A percentile compares a stretch with the other conserved stretches of the same genome.
Conservation (phyloP, 2,797 vertebrate species). For the Capromys pilorides region DNA sequence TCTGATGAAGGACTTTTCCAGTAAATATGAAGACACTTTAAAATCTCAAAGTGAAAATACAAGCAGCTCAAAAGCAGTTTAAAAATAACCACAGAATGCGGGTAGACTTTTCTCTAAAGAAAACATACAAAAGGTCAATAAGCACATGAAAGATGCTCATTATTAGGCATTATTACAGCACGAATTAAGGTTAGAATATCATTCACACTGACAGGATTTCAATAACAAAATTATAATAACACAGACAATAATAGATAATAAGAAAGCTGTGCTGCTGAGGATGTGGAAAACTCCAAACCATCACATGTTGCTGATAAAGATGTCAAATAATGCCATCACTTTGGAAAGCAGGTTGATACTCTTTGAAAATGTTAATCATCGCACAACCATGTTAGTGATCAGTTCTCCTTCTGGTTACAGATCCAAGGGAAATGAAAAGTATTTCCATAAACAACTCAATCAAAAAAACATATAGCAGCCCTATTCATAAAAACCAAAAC, state of each 20-base stretch:
- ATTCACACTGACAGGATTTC: neutral
- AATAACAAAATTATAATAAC: neutral
- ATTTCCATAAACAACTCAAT: neutral
- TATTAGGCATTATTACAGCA: neutral
- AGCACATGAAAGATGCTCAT: neutral
- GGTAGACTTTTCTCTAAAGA: neutral
- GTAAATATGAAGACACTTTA: neutral
- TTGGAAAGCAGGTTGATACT: neutral
- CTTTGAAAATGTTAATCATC: neutral
- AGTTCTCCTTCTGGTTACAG: neutral
- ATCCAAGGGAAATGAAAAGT: slow-evolving; percentile 10
- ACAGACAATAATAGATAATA: neutral
- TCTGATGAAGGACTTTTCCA: neutral
- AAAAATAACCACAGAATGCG: neutral
- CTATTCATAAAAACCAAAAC: neutral
- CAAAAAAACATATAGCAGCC: neutral
- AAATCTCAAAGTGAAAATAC: neutral
- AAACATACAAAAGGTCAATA: neutral
- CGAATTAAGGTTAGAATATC: neutral
- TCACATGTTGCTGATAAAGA: neutral
- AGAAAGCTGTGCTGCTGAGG: neutral
- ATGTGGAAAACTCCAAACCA: neutral
- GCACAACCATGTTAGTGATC: neutral
- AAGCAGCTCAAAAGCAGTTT: neutral
- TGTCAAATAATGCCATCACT: neutral